Evolutionary conservation across 2,113 vertebrate genomes (phyloP).

Genomic region (Scortum barcoo): DNA sequence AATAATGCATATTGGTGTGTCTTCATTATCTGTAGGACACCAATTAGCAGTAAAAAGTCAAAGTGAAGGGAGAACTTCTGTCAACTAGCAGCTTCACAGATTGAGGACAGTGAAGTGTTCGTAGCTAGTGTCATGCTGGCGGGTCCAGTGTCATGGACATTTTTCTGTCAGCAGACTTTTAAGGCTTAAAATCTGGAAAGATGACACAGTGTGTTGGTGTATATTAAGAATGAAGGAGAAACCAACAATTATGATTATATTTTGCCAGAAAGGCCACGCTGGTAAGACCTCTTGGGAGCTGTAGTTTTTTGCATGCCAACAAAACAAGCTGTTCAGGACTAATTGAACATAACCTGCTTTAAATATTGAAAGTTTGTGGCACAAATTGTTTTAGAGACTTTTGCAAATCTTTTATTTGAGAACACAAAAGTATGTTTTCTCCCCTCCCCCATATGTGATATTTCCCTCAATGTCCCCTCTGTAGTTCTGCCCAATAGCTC

Average conservation of each 20-base stretch:
- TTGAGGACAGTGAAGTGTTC: no score
- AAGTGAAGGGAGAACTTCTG: no score
- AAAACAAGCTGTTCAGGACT: no score
- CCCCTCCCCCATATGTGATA: background rate
- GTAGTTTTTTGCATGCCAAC: background rate
- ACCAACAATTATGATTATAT: background rate
- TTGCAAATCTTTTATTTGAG: background rate
- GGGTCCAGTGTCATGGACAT: no score
- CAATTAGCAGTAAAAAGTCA: no score
- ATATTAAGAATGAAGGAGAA: background rate
- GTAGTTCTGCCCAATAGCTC: background rate
- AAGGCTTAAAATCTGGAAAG: background rate
- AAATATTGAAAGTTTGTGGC: no score
- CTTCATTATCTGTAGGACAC: no score
- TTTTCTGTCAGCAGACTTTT: background rate
- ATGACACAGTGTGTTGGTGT: background rate
- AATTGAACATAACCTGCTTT: background rate
- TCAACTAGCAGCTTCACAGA: no score
- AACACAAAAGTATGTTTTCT: background rate
- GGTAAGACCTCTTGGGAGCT: no score
- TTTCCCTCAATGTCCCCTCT: background rate
- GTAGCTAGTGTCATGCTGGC: no score
- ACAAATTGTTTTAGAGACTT: background rate
- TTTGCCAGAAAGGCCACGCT: no score
- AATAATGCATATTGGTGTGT: background rate